Percentiles rank a stretch among this genome's conserved stretches.
Evolutionary conservation across 2,888 invertebrate genomes (phyloP).

Genomic region (Chaetogeoica ovagalla): DNA sequence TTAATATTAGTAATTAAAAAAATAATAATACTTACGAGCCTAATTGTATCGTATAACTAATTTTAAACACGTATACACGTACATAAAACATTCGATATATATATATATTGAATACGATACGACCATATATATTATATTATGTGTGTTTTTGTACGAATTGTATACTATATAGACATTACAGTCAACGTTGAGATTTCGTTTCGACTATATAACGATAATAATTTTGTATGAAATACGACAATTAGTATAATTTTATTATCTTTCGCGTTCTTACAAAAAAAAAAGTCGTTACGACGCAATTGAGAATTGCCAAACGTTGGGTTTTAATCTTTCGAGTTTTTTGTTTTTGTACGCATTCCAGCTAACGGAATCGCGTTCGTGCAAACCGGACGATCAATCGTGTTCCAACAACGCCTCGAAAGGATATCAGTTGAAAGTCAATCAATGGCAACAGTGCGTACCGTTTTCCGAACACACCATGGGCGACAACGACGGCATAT

Average conservation of each 20-base stretch:
- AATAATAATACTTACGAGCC: no score
- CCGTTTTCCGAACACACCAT: slow-evolving; percentile 35
- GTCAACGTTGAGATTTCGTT: background rate
- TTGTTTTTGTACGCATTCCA: slow-evolving; percentile 34
- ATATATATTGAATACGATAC: no score
- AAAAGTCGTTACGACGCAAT: no score
- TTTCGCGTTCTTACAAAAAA: background rate
- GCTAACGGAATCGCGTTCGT: slow-evolving; percentile 59
- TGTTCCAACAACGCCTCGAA: slow-evolving; percentile 43
- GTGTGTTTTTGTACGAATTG: no score
- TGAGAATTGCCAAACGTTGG: no score
- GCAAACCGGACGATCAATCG: slow-evolving; percentile 56
- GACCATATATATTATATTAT: background rate
- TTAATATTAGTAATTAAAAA: background rate
- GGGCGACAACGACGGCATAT: slow-evolving; percentile 22
- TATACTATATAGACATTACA: background rate
- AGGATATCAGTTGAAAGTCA: slow-evolving; percentile 56
- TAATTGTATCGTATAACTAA: background rate
- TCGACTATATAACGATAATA: slow-evolving; percentile 8
- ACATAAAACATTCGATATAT: no score
- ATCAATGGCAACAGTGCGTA: slow-evolving; percentile 57
- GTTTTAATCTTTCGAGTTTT: background rate
- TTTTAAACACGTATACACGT: background rate
- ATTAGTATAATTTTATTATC: slow-evolving; percentile 40
- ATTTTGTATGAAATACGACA: slow-evolving; percentile 31